Percentiles rank a stretch among this genome's conserved stretches.
Conservation (phyloP, 2,797 vertebrate species). For the Peromyscus aztecus region DNA sequence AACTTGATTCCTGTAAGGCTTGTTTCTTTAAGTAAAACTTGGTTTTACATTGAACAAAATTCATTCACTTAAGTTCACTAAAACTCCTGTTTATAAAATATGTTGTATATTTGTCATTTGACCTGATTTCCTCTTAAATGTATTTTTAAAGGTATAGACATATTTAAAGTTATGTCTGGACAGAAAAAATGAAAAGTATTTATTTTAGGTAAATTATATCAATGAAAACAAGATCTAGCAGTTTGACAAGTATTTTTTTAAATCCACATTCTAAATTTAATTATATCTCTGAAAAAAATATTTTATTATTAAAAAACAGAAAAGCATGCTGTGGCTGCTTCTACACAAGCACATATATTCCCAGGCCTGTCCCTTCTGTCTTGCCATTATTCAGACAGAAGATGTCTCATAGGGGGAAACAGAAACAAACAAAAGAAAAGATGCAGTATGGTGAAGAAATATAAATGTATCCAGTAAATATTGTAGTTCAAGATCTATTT, state of each 20-base stretch:
- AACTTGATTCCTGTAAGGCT: neutral
- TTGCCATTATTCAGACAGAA: neutral
- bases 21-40: neutral
- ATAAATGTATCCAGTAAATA: neutral
- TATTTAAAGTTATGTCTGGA: neutral
- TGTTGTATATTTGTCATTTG: neutral
- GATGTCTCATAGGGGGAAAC: neutral
- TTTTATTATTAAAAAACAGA: neutral
- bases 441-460: neutral
- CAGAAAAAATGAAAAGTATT: neutral
- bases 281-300: neutral
- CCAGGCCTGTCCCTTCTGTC: neutral
- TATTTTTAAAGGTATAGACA: neutral
- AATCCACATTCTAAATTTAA: neutral
- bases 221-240: neutral
- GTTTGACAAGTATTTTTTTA: slow-evolving; percentile 14
- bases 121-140: neutral
- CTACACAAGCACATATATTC: neutral
- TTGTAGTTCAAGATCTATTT: neutral
- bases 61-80: neutral
- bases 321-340: neutral
- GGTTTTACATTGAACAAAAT: neutral
- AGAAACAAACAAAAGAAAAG: neutral
- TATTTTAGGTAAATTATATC: neutral
- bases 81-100: neutral